phyloP scores from a whole-genome alignment of 2,888 invertebrate species.

The Anodontia alba region DNA sequence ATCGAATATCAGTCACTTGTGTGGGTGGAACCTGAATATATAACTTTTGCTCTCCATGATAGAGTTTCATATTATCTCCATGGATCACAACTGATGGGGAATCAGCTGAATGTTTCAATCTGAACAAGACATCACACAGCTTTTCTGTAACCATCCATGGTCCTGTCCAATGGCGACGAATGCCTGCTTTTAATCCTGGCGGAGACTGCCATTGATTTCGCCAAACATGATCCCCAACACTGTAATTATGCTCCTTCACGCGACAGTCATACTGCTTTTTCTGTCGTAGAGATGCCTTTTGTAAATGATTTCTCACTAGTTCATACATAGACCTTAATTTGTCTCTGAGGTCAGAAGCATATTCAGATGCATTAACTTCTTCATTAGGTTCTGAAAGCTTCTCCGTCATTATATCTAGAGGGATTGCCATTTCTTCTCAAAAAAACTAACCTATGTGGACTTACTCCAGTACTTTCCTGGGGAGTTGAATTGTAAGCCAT shows the following conservation, averaged over 20 bases:
- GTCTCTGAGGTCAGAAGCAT: neutral
- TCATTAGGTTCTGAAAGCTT: too few species aligned
- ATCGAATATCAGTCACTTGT: neutral
- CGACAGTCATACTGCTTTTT: constrained; percentile 11
- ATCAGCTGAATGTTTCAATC: constrained; percentile 22
- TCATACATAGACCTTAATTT: neutral
- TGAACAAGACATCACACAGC: constrained; percentile 21
- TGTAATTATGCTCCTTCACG: neutral
- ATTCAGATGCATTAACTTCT: too few species aligned
- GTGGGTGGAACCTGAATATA: neutral
- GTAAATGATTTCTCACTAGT: too few species aligned
- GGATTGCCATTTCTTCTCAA: neutral
- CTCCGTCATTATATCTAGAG: neutral
- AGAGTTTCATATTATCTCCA: constrained; percentile 24
- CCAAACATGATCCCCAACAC: neutral
- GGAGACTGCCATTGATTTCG: neutral
- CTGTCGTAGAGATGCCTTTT: constrained; percentile 6
- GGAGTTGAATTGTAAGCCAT: constrained; percentile 11
- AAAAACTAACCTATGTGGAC: neutral
- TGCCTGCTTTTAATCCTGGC: constrained; percentile 14
- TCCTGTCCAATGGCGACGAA: constrained; percentile 38
- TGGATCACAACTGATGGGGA: constrained; percentile 33
- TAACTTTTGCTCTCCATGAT: neutral
- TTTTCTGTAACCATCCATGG: constrained; percentile 30
- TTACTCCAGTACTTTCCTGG: neutral